Evolutionary conservation across 2,797 vertebrate species (phyloP).

Genomic region (Luscinia luscinia): DNA sequence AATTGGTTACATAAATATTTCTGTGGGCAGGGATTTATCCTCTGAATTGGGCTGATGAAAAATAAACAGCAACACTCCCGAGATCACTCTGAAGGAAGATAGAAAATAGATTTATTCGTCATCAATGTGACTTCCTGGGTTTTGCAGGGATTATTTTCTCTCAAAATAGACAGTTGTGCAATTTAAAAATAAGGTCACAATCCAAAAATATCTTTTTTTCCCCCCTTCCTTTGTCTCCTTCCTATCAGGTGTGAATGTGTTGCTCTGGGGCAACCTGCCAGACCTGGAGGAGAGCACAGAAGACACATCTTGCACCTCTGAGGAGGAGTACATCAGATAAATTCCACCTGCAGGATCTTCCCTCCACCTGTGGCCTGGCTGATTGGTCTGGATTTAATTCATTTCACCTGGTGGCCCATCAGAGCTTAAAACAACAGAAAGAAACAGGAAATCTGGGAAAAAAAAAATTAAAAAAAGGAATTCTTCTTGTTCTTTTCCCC

Average conservation of each 20-base stretch:
- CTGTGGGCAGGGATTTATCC: not conserved
- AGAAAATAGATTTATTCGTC: not conserved
- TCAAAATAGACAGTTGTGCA: not conserved
- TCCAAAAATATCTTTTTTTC: not conserved
- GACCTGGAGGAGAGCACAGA: slow-evolving; percentile 89
- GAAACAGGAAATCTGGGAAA: not conserved
- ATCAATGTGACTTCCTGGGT: not conserved
- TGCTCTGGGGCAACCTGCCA: slow-evolving; percentile 95
- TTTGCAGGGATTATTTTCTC: not conserved
- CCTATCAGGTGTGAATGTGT: slow-evolving; percentile 86
- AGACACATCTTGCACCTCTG: slow-evolving; percentile 81
- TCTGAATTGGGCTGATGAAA: not conserved
- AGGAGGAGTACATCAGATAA: slow-evolving; percentile 92
- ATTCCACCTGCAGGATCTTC: not conserved
- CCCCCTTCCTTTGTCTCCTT: not conserved
- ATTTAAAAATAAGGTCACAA: not conserved
- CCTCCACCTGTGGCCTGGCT: not conserved
- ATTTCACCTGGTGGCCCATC: not conserved
- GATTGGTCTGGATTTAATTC: not conserved
- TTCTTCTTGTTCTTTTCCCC: not conserved
- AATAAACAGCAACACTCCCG: not conserved
- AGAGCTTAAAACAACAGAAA: not conserved
- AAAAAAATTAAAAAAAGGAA: not conserved
- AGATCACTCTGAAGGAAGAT: not conserved
- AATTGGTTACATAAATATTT: not conserved